Percentiles rank a stretch among this genome's conserved stretches.
Conservation (phyloP, 2,797 vertebrate species). For the Brachyalestes nurse region DNA sequence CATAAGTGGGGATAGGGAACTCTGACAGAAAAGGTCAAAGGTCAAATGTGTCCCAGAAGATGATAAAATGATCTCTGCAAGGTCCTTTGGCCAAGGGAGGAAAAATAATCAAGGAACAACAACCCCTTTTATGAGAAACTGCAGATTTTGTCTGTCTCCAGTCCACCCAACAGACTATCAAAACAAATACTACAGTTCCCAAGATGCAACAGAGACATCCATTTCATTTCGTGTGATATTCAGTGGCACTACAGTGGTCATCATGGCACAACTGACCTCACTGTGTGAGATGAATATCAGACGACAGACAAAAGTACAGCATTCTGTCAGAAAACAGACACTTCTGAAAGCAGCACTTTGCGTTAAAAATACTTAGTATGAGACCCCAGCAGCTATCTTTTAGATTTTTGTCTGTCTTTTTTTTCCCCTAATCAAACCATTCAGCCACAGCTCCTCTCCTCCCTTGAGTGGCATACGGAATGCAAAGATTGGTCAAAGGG, state of each 20-base stretch:
- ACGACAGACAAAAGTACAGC: conserved; percentile 68
- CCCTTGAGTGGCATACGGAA: conserved; percentile 67
- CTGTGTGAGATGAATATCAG: conserved; percentile 32
- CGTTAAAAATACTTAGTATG: conserved; percentile 61
- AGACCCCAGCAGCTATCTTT: conserved; percentile 74
- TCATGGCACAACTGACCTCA: conserved; percentile 59
- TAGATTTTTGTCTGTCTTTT: conserved; percentile 36
- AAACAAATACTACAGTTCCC: conserved; percentile 43
- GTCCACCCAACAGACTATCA: conserved; percentile 42
- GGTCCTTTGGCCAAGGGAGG: conserved; percentile 33
- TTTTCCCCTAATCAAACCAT: conserved; percentile 65
- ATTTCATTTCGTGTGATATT: conserved; percentile 53
- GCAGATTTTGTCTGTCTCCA: conserved; percentile 31
- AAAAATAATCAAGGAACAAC: conserved; percentile 28
- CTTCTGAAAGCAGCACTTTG: conserved; percentile 69
- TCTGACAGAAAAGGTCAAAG: conserved; percentile 29
- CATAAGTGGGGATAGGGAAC: conserved; percentile 41
- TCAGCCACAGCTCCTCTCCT: conserved; percentile 50
- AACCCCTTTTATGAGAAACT: conserved; percentile 17
- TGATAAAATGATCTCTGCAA: conserved; percentile 32
- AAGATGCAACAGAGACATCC: conserved; percentile 43
- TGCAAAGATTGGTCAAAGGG: conserved; percentile 73
- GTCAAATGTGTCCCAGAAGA: conserved; percentile 44
- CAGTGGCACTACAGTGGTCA: conserved; percentile 53
- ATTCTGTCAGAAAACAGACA: conserved; percentile 66